Evolutionary conservation across 2,888 invertebrate genomes (phyloP), one percentile per base, ranked within the genome.

Genomic region (Epistrophe eligans): DNA sequence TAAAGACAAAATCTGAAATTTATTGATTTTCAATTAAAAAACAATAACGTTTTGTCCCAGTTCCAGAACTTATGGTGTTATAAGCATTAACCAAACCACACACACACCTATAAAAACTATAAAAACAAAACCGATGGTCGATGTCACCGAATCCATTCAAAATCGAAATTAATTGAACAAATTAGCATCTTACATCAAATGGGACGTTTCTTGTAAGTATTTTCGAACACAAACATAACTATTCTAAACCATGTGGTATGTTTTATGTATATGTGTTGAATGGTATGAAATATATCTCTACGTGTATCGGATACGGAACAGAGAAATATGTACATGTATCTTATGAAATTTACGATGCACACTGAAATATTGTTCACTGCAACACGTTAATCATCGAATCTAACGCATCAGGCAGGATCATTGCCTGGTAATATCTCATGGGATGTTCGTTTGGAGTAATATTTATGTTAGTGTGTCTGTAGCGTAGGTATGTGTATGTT

Each of bases 161-260:
- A 70, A 71, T 66, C 50, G 52, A 80, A 80, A 87, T 83, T 87
- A 83, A 79, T 83, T 87, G 83, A 76, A 64, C 72, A 79, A 79
- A 87, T 87, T 87, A 83, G 64, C 87, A 87, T 87, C 87, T 79
- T 76, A 87, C 87, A 87, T 76, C 71, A 77, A 87, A 83, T 76
- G 72, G 87, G 87, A 82, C 57, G 85, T 66, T 82, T 79, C 77
- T 81, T 77, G 77, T 35, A 79, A 82, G 70, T 62, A 43, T 70
- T 60, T n/a, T 28, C 38, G 13, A 52, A 67, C 57, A 55, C 45
- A 66, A 35, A n/a, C 32, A 55, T 28, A 70, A 13, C n/a, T 9
- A 55, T 55, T 24, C 24, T 28, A 2, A 50, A 24, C 13, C 19
- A 19, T 19, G 4, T 4, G 1, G 9, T 38, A 11, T 11, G 4